Percentiles rank a stretch among this genome's conserved stretches.
These are phyloP conservation scores for Idaea biselata DNA, from an alignment of 2,888 invertebrate genomes.

Conservation along the genomic window DNA sequence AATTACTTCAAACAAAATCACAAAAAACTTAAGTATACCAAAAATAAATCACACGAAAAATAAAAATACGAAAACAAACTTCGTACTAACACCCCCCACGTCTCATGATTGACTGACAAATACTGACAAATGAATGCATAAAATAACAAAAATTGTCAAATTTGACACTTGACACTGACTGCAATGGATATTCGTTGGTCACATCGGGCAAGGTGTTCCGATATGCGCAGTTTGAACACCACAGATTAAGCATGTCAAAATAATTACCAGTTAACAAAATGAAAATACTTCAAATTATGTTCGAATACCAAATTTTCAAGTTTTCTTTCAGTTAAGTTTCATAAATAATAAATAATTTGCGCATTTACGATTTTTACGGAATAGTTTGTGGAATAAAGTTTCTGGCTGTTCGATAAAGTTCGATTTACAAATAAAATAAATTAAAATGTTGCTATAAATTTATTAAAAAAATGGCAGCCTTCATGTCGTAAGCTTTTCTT, in stretches of 20 bases:
- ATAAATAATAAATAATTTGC: neutral
- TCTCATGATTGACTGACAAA: slow-evolving; percentile 42
- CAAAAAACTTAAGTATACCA: slow-evolving; percentile 31
- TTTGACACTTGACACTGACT: neutral
- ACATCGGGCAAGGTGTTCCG: neutral
- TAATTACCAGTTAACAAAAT: slow-evolving; percentile 20
- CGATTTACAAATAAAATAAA: neutral
- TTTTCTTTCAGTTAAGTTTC: neutral
- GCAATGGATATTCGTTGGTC: neutral
- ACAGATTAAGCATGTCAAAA: neutral
- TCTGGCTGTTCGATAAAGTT: no score
- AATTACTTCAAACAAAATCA: slow-evolving; percentile 29
- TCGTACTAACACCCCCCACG: slow-evolving; percentile 40
- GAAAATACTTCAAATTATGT: slow-evolving; percentile 36
- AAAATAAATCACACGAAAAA: slow-evolving; percentile 52
- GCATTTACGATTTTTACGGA: neutral
- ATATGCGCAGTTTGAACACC: neutral
- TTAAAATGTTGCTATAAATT: slow-evolving; percentile 63
- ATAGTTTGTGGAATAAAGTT: neutral
- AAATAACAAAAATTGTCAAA: slow-evolving; percentile 1
- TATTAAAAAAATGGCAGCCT: slow-evolving; percentile 76
- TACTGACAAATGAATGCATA: slow-evolving; percentile 12
- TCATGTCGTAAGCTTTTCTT: slow-evolving; percentile 79
- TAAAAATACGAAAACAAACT: slow-evolving; percentile 43
- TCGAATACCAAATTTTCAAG: slow-evolving; percentile 8